Base-by-base conservation (phyloP, 2,113 vertebrate species). In the Xiphorhynchus elegans region DNA sequence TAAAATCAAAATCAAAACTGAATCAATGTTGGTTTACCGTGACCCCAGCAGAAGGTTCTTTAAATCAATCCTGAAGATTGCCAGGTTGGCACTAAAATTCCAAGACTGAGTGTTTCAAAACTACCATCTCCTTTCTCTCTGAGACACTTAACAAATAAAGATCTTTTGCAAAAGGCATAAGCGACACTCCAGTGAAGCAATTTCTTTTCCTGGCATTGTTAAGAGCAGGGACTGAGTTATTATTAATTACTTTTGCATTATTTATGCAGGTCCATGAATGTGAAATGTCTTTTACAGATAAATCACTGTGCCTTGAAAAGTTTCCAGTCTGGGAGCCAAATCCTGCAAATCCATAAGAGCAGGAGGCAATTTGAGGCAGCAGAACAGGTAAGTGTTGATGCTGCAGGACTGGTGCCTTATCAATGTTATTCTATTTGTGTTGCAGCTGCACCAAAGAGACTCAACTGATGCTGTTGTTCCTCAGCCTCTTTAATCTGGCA, bases 161-260 rank as follows among this genome's bases (percentile, higher is more conserved):
- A 70, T 90, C 68, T 89, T 89, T 93, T 92, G 67, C 86, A 80
- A 88, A 86, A 86, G 37, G 21, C 75, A 2, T 56, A 40, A 81
- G 88, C 4, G 79, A 77, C 62, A 56, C 68, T 89, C 42, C 66
- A 89, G 73, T 82, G 87, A 95, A 92, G 66, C 80, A 94, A 75
- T 90, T 95, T 84, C 92, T 96, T 89, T 80, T 81, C 47, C 84
- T 95, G 87, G 73, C 66, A n/a, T 84, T 87, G 85, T 64, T 89
- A 87, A 76, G 86, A 89, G 86, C 52, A 55, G 60, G 19, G 73
- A 35, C 60, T 6, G 60, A 85, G 73, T 89, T 96, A 87, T 97
- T 93, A 96, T 95, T 93, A 96, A 95, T 92, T 87, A 92, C 83
- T 92, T 86, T 55, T 95, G 84, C 89, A 94, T 97, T 94, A 94